These are phyloP conservation scores for Urophycis tenuis DNA, from an alignment of 2,797 vertebrate species.

Conservation along the genomic window DNA sequence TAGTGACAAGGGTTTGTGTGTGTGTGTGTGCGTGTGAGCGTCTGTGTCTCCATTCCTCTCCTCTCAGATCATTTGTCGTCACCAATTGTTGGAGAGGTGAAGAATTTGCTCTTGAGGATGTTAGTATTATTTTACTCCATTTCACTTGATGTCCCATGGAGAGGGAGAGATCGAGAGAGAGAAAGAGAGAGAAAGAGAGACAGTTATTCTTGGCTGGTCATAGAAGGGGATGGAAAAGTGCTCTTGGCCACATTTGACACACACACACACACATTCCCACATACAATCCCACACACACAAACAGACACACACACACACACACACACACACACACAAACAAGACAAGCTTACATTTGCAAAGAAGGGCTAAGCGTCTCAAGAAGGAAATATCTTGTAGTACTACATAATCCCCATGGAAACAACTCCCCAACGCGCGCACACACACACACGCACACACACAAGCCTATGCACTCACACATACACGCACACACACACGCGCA, in stretches of 20 bases:
- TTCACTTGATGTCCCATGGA: too few relatives aligned
- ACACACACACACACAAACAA: conserved; percentile 20
- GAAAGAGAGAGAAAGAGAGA: background rate
- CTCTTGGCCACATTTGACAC: conserved; percentile 66
- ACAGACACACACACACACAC: conserved; percentile 13
- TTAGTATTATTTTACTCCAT: too few relatives aligned
- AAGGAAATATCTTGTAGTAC: too few relatives aligned
- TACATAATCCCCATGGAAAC: conserved; percentile 21
- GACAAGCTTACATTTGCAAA: conserved; percentile 23
- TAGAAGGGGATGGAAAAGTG: conserved; percentile 75
- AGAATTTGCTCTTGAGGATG: too few relatives aligned
- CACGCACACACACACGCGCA: too few relatives aligned
- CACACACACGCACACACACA: too few relatives aligned
- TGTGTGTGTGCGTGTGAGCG: background rate
- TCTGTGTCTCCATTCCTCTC: background rate
- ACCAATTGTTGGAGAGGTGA: background rate
- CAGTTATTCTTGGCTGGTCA: conserved; percentile 71
- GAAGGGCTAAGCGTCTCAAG: background rate
- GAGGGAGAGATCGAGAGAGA: background rate
- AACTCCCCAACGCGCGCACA: conserved; percentile 26
- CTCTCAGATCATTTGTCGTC: background rate
- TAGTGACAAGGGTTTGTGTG: conserved; percentile 13
- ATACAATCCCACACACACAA: conserved; percentile 17
- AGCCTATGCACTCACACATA: too few relatives aligned
- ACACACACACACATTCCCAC: conserved; percentile 36